These are phyloP conservation scores for Pluvianellus socialis DNA, from an alignment of 2,113 vertebrate genomes.

Conservation along the genomic window DNA sequence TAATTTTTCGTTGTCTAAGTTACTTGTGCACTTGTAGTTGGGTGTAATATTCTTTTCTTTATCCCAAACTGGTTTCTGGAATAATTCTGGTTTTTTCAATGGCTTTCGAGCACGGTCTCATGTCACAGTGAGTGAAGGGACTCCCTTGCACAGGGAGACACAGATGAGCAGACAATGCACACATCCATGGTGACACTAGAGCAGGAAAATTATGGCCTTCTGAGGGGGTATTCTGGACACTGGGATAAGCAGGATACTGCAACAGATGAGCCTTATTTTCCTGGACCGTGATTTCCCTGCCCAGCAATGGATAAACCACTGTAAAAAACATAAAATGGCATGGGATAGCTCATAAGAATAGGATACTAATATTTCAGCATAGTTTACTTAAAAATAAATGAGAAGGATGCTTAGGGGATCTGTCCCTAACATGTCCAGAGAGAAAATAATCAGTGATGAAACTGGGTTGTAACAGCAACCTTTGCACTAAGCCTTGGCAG, in stretches of 20 bases:
- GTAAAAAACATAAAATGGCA: not conserved
- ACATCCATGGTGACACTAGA: not conserved
- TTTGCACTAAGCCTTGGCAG: not conserved
- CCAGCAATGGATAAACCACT: not conserved
- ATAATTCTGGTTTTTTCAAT: not conserved
- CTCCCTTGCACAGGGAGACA: not conserved
- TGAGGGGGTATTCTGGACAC: not conserved
- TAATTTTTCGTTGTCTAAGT: not conserved
- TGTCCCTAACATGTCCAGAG: not conserved
- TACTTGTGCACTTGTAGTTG: not conserved
- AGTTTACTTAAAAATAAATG: not conserved
- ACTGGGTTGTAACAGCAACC: not conserved
- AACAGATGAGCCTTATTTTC: not conserved
- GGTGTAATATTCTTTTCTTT: not conserved
- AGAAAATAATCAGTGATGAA: not conserved
- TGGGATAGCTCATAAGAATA: not conserved
- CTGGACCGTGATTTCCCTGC: not conserved
- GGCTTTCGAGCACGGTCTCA: not conserved
- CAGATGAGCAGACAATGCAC: not conserved
- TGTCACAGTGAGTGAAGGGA: not conserved
- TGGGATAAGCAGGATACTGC: not conserved
- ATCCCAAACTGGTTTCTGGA: not conserved
- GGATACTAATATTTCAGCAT: not conserved
- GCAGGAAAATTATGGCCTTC: rapidly evolving
- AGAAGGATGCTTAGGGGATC: not conserved